Percentiles rank a stretch among this genome's conserved stretches.
These are phyloP conservation scores for Loris lydekkerianus DNA, from an alignment of 2,797 vertebrate genomes.

Conservation along the genomic window DNA sequence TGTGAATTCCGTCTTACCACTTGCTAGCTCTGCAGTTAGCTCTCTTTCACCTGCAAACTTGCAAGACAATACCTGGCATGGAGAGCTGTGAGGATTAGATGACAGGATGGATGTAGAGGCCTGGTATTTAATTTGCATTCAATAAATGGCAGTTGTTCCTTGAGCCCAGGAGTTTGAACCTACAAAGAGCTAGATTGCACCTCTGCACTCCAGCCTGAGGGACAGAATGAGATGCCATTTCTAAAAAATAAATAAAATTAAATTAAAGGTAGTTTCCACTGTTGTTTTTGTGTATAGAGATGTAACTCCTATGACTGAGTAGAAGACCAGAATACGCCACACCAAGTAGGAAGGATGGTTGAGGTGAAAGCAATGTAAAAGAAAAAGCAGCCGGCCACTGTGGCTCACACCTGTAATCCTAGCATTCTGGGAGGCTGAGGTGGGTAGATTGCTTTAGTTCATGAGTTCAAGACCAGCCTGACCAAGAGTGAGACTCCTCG, in stretches of 20 bases:
- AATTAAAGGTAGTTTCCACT: neutral
- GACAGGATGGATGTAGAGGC: rapidly evolving
- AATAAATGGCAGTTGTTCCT: neutral
- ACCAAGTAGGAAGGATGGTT: neutral
- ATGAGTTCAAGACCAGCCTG: too few species aligned
- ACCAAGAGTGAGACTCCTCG: too few species aligned
- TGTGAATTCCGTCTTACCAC: neutral
- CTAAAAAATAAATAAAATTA: neutral
- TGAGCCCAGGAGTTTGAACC: neutral
- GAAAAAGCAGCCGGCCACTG: too few species aligned
- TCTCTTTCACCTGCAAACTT: neutral
- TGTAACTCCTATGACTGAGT: neutral
- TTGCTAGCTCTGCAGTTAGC: neutral
- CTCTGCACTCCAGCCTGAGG: neutral
- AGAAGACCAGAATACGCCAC: neutral
- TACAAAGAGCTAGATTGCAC: neutral
- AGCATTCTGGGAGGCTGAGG: too few species aligned
- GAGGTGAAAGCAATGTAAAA: neutral
- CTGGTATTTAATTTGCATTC: neutral
- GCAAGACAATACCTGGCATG: neutral
- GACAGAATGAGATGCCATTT: neutral
- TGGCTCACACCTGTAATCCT: too few species aligned
- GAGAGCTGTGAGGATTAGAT: neutral
- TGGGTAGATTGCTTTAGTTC: too few species aligned
- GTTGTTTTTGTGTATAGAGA: neutral